Evolutionary conservation across 2,888 invertebrate species (phyloP).

Genomic region (Hypsopygia costalis): DNA sequence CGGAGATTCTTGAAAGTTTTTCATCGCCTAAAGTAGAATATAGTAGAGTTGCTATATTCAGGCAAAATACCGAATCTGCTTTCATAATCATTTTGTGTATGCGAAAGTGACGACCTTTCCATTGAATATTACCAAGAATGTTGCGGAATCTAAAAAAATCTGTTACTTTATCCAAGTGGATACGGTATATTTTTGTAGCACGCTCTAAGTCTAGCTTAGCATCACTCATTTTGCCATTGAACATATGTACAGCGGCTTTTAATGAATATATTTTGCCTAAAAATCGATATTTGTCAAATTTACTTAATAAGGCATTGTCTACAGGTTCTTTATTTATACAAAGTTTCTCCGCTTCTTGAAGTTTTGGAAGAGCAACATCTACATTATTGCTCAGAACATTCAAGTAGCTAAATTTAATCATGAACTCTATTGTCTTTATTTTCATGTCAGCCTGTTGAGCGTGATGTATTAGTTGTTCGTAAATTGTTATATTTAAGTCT

Average conservation of each 20-base stretch:
- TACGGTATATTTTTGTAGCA: slow-evolving; percentile 48
- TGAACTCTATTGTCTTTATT: slow-evolving; percentile 52
- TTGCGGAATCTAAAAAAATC: slow-evolving; percentile 40
- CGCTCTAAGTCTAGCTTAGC: slow-evolving; percentile 51
- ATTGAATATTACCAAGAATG: slow-evolving; percentile 31
- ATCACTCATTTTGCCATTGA: slow-evolving; percentile 36
- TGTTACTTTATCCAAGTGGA: slow-evolving; percentile 48
- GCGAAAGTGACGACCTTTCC: slow-evolving; percentile 42
- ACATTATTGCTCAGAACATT: slow-evolving; percentile 47
- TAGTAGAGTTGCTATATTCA: slow-evolving; percentile 56
- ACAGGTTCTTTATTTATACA: slow-evolving; percentile 30
- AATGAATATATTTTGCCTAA: slow-evolving; percentile 58
- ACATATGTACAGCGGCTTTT: slow-evolving; percentile 47
- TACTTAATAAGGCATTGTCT: slow-evolving; percentile 19
- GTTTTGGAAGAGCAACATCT: slow-evolving; percentile 40
- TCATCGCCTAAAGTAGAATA: slow-evolving; percentile 54
- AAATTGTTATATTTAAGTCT: slow-evolving; percentile 55
- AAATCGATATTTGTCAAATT: slow-evolving; percentile 42
- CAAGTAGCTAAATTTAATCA: slow-evolving; percentile 47
- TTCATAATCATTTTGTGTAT: slow-evolving; percentile 35
- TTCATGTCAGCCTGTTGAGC: slow-evolving; percentile 62
- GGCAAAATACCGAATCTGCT: slow-evolving; percentile 57
- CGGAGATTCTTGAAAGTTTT: slow-evolving; percentile 42
- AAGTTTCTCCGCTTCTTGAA: slow-evolving; percentile 51
- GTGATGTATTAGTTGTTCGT: slow-evolving; percentile 61